Conservation (phyloP, 2,888 invertebrate genomes). For the Eumerus sabulonum region DNA sequence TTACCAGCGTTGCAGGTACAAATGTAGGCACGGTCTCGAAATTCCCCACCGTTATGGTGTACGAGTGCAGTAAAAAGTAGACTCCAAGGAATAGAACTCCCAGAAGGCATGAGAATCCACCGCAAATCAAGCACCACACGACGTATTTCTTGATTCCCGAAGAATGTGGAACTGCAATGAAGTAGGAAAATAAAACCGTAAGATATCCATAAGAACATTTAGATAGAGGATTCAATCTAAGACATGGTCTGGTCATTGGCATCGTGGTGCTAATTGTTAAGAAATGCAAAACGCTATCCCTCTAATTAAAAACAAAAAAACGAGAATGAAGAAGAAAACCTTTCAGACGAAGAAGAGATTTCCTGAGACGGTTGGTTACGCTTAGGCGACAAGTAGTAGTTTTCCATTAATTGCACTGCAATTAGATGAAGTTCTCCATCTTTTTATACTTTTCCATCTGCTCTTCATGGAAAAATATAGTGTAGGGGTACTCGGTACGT, state of each 20-base stretch:
- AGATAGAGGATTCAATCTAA: too few relatives aligned
- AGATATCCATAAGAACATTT: neutral
- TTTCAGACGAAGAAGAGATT: conserved; percentile 40
- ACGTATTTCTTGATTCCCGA: conserved; percentile 84
- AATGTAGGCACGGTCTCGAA: conserved; percentile 97
- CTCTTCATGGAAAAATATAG: conserved; percentile 26
- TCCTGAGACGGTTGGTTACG: conserved; percentile 37
- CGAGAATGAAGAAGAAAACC: too few relatives aligned
- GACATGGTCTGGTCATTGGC: too few relatives aligned
- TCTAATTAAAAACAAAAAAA: conserved; percentile 48
- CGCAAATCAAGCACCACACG: conserved; percentile 88
- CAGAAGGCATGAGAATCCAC: conserved; percentile 85
- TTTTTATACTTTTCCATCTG: neutral
- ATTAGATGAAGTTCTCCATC: conserved; percentile 39
- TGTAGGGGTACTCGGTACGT: too few relatives aligned
- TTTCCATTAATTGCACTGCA: conserved; percentile 59
- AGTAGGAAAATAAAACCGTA: conserved; percentile 13
- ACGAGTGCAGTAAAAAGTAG: conserved; percentile 86
- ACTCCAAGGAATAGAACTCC: conserved; percentile 88
- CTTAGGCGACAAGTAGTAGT: conserved; percentile 39
- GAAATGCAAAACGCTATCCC: conserved; percentile 38
- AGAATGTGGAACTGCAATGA: conserved; percentile 76
- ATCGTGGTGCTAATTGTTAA: conserved; percentile 3
- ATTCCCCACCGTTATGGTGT: conserved; percentile 86
- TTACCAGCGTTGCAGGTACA: conserved; percentile 94